Conservation (phyloP, 1,140 invertebrate genomes). For the Watersipora subatra region DNA sequence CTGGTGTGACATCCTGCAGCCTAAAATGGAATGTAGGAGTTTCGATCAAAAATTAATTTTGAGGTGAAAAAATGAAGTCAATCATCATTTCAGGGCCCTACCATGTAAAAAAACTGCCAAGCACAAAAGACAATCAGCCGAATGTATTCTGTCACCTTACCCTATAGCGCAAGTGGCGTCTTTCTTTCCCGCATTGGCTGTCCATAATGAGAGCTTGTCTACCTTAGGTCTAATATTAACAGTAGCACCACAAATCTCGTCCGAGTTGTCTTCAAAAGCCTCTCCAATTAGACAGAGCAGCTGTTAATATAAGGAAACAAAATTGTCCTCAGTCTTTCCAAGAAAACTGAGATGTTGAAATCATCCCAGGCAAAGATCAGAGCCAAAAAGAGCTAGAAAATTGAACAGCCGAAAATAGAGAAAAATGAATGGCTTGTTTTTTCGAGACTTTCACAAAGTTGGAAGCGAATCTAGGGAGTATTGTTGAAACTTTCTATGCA, state of each 20-base stretch:
- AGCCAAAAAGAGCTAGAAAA: no score
- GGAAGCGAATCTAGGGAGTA: no score
- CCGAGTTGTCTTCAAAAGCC: conserved; percentile 77
- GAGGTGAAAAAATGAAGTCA: background rate
- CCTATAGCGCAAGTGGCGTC: conserved; percentile 53
- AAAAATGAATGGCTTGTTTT: no score
- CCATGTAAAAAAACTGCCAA: background rate
- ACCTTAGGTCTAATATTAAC: conserved; percentile 79
- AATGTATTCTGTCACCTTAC: conserved; percentile 22
- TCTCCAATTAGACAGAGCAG: conserved; percentile 90
- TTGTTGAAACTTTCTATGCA: no score
- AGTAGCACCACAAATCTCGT: conserved; percentile 84
- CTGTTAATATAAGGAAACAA: conserved; percentile 49
- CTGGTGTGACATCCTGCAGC: background rate
- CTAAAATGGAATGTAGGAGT: background rate
- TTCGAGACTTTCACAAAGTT: no score
- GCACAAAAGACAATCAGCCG: background rate
- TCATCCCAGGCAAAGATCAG: no score
- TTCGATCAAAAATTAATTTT: background rate
- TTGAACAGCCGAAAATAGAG: no score
- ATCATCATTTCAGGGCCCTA: background rate
- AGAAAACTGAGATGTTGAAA: no score
- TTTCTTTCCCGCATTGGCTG: conserved; percentile 61
- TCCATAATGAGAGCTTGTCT: conserved; percentile 93
- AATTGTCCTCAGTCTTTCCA: no score